Percentiles rank a stretch among this genome's conserved stretches.
phyloP scores from a whole-genome alignment of 2,888 invertebrate species.

The Tupiocoris notatus region DNA sequence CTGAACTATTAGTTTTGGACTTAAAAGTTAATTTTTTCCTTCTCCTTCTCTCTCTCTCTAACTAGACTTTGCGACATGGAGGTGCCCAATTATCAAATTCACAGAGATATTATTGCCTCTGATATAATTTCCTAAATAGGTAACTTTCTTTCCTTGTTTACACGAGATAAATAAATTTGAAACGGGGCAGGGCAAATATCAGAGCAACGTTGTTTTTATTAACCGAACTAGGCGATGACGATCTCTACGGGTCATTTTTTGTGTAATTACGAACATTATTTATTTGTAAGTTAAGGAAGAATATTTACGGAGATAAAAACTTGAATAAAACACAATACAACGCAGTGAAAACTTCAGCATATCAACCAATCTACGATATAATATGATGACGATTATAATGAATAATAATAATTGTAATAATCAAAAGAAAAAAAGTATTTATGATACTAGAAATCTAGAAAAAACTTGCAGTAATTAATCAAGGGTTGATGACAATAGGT shows the following conservation, averaged over 20 bases:
- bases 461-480: neutral
- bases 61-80: slow-evolving; percentile 45
- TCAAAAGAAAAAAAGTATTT: no score
- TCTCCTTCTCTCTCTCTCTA: slow-evolving; percentile 30
- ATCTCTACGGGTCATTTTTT: neutral
- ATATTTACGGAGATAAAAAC: neutral
- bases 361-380: neutral
- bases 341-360: neutral
- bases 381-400: neutral
- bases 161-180: slow-evolving; percentile 21
- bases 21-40: slow-evolving; percentile 43
- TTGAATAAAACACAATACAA: neutral
- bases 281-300: neutral
- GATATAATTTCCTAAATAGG: slow-evolving; percentile 45
- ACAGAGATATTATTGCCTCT: slow-evolving; percentile 48
- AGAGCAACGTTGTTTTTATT: neutral
- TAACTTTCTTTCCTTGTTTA: slow-evolving; percentile 46
- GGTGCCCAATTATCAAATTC: slow-evolving; percentile 43
- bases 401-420: neutral
- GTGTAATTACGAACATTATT: neutral
- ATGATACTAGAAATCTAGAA: no score
- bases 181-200: neutral
- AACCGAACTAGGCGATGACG: neutral
- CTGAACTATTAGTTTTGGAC: slow-evolving; percentile 46
- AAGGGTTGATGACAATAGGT: neutral